phyloP scores from a whole-genome alignment of 2,888 invertebrate species.

The Melieria omissa region DNA sequence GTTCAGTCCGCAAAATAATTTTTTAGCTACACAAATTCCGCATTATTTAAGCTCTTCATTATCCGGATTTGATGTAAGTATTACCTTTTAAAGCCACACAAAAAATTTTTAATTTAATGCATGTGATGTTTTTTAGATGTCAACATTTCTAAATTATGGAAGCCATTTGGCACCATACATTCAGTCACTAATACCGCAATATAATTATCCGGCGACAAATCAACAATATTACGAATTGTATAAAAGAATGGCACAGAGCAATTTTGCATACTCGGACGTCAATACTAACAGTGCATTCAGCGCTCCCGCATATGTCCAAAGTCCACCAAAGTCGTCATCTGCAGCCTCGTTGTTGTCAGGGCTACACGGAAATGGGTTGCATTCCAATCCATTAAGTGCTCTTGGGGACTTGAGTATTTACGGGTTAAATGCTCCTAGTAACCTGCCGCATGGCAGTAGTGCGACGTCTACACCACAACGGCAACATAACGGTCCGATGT shows the following conservation, averaged over 20 bases:
- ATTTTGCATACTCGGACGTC: constrained; percentile 45
- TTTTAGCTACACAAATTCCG: constrained; percentile 46
- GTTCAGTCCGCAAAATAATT: constrained; percentile 45
- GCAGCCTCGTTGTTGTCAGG: constrained; percentile 32
- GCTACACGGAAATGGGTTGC: constrained; percentile 20
- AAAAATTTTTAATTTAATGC: constrained; percentile 33
- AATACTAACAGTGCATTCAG: constrained; percentile 26
- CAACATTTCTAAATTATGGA: constrained; percentile 50
- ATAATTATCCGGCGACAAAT: constrained; percentile 48
- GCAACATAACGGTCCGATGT: constrained; percentile 38
- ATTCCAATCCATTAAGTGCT: constrained; percentile 43
- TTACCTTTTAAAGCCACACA: constrained; percentile 23
- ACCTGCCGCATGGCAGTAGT: constrained; percentile 32
- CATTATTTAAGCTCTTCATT: constrained; percentile 51
- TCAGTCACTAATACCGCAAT: constrained; percentile 48
- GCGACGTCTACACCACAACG: constrained; percentile 24
- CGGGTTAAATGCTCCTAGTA: constrained; percentile 36
- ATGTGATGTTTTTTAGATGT: constrained; percentile 45
- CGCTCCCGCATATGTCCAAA: constrained; percentile 12
- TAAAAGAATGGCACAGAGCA: constrained; percentile 37
- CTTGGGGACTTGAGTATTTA: constrained; percentile 47
- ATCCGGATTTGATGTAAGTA: constrained; percentile 57
- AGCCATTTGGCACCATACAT: constrained; percentile 33
- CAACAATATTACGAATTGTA: constrained; percentile 52
- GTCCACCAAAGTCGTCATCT: constrained; percentile 25